Conservation (phyloP, 2,888 invertebrate genomes). For the Phortica okadai region DNA sequence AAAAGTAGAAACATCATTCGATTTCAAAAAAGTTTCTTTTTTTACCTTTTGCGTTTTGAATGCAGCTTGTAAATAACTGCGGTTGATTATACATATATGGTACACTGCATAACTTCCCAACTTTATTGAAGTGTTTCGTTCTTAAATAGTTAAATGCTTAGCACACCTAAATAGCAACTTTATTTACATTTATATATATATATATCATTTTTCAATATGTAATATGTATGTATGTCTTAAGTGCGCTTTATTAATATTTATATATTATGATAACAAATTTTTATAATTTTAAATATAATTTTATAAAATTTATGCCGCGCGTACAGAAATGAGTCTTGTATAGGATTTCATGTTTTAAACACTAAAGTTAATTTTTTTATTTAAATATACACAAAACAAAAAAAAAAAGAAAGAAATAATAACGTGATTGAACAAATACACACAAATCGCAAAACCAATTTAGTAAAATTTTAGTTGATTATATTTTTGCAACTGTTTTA, state of each 20-base stretch:
- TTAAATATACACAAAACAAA: background rate
- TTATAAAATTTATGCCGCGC: constrained; percentile 24
- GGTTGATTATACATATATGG: background rate
- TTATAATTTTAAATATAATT: background rate
- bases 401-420: background rate
- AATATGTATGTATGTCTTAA: constrained; percentile 9
- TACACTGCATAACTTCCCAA: no score
- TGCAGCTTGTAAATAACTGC: background rate
- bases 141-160: constrained; percentile 15
- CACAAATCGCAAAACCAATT: constrained; percentile 14
- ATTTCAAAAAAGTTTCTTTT: no score
- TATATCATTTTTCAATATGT: background rate
- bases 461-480: constrained; percentile 40
- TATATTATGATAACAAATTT: constrained; percentile 10
- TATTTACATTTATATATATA: constrained; percentile 11
- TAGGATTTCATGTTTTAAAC: background rate
- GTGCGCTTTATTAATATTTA: constrained; percentile 31
- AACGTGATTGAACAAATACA: background rate
- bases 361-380: constrained; percentile 20
- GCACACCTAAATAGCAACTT: constrained; percentile 18
- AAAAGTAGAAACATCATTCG: background rate
- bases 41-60: no score
- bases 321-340: constrained; percentile 43
- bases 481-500: constrained; percentile 31
- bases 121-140: background rate